These are phyloP conservation scores for Zaprionus gabonicus DNA, from an alignment of 1,140 invertebrate genomes.

Conservation along the genomic window DNA sequence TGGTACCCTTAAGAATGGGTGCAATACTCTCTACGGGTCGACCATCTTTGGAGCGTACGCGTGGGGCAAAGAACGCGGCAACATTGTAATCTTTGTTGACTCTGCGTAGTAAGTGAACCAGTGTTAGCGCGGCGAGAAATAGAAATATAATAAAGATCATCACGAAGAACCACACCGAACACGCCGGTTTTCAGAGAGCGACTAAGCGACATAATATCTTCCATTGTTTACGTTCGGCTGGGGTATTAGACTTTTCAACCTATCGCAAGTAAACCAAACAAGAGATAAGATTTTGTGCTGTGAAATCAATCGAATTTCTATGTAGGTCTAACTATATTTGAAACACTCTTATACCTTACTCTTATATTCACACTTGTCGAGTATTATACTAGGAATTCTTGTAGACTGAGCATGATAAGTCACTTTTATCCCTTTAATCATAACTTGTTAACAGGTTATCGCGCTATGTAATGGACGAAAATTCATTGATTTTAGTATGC, in stretches of 20 bases:
- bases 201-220: background rate
- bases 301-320: background rate
- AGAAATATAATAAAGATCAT: constrained; percentile 27
- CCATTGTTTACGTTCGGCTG: background rate
- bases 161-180: background rate
- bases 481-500: background rate
- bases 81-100: constrained; percentile 58
- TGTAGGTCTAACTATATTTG: background rate
- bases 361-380: background rate
- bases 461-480: background rate
- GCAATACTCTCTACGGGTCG: constrained; percentile 29
- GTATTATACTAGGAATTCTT: background rate
- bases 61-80: constrained; percentile 39
- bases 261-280: background rate
- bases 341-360: background rate
- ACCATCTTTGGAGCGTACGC: constrained; percentile 53
- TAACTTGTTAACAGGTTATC: background rate
- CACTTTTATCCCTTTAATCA: background rate
- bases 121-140: constrained; percentile 24
- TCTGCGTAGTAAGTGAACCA: constrained; percentile 47
- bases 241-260: background rate
- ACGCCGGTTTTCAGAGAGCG: constrained; percentile 5
- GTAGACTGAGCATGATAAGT: background rate
- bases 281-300: constrained; percentile 13
- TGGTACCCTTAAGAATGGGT: constrained; percentile 36